Evolutionary conservation across 1,140 invertebrate genomes (phyloP).

Genomic region (Phymorhynchus buccinoides): DNA sequence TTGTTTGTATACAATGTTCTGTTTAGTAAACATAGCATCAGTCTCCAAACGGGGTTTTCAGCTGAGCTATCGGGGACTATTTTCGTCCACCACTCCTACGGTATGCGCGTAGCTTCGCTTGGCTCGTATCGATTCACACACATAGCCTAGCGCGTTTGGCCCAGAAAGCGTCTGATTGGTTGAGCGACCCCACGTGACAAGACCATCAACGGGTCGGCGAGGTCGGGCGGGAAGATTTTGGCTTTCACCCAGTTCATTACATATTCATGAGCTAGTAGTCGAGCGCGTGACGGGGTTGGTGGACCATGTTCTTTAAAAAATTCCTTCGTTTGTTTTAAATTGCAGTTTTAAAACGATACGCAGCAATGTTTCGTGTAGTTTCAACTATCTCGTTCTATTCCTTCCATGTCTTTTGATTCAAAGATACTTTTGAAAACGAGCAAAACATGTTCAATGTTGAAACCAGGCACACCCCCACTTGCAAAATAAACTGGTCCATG

Average conservation of each 20-base stretch:
- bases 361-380: background rate
- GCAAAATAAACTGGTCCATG: slow-evolving; percentile 46
- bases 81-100: background rate
- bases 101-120: background rate
- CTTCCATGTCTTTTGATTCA: background rate
- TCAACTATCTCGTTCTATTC: background rate
- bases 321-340: background rate
- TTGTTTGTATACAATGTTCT: slow-evolving; percentile 22
- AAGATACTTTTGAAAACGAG: background rate
- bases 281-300: slow-evolving; percentile 42
- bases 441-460: slow-evolving; percentile 35
- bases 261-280: slow-evolving; percentile 35
- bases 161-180: background rate
- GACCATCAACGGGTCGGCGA: slow-evolving; percentile 43
- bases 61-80: background rate
- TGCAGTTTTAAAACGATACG: background rate
- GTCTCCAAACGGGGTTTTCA: background rate
- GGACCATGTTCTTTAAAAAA: background rate
- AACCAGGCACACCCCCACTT: slow-evolving; percentile 13
- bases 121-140: slow-evolving; percentile 37
- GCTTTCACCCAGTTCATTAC: slow-evolving; percentile 47
- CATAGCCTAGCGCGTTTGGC: slow-evolving; percentile 6
- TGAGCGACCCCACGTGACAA: slow-evolving; percentile 42
- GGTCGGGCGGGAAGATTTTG: slow-evolving; percentile 53
- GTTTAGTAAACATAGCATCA: background rate